Conservation (phyloP, 2,888 invertebrate species). For the Quadroppia sp. region DNA sequence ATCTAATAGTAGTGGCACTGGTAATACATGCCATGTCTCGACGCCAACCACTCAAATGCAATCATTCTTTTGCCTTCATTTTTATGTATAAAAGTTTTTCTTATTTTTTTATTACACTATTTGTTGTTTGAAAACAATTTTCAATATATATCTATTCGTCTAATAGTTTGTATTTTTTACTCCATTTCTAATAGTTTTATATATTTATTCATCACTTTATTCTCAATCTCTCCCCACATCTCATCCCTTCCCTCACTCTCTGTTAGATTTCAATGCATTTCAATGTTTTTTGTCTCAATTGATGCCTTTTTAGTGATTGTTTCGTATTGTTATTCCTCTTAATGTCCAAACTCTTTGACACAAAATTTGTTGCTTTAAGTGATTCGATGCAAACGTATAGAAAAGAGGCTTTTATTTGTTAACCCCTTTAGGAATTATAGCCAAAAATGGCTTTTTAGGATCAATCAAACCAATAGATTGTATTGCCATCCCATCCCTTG, state of each 20-base stretch:
- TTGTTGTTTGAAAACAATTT: slow-evolving; percentile 14
- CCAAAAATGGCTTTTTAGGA: slow-evolving; percentile 10
- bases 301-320: slow-evolving; percentile 5
- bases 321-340: background rate
- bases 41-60: slow-evolving; percentile 29
- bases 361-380: slow-evolving; percentile 22
- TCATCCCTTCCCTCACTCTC: background rate
- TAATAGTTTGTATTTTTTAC: background rate
- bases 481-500: background rate
- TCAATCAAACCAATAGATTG: slow-evolving; percentile 5
- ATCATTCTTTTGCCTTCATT: slow-evolving; percentile 17
- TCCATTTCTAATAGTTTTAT: slow-evolving; percentile 20
- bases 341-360: slow-evolving; percentile 26
- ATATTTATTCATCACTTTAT: slow-evolving; percentile 22
- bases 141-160: background rate
- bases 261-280: too few relatives aligned
- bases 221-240: background rate
- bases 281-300: background rate
- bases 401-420: background rate
- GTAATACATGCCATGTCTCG: too few relatives aligned
- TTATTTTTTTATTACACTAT: slow-evolving; percentile 27
- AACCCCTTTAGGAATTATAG: slow-evolving; percentile 27
- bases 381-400: slow-evolving; percentile 13
- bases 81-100: background rate
- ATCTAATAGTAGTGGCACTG: slow-evolving; percentile 3